Evolutionary conservation across 2,888 invertebrate genomes (phyloP), one percentile per base, ranked within the genome.

Genomic region (Palloptera scutellata): DNA sequence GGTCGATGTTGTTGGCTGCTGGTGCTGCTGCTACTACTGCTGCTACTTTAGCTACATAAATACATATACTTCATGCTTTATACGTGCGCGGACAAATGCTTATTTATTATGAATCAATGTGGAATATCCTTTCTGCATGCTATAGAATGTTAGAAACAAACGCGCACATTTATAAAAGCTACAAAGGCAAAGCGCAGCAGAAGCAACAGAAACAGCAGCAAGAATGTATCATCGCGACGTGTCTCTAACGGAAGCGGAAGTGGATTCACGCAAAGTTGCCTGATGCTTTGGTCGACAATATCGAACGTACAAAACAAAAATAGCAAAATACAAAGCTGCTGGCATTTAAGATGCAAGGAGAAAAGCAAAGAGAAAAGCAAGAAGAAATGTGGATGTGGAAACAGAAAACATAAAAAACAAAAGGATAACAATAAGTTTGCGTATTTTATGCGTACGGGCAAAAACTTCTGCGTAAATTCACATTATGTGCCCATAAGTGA

Each of bases 391-490:
- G 5, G 10, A 11, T 41, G 62, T 42, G 19, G 54, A n/a, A 41
- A 43, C 41, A 8, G 40, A 30, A 51, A 54, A 52, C 8, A 40
- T 54, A 60, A 42, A 75, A 76, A 76, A 78, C 76, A 77, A 78
- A 78, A 79, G 79, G 79, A 78, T 78, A 79, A 78, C 76, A 79
- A 79, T 78, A 78, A 78, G 54, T 17, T 55, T 45, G 55, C 43
- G 63, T 66, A 54, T 68, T 68, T 69, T 69, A 62, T 67, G 62
- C 58, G 68, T 62, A 30, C 30, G 30, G 6, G 6, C 6, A 30
- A 2, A 30, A 2, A 55, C 64, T 61, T 55, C 59, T 63, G 67
- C 65, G 63, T 55, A 58, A 63, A 45, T 52, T 54, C 57, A 55
- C 12, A 61, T 11, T 68, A 70, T 59, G 71, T 75, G 75, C 66